Base-by-base conservation (phyloP, 1,140 invertebrate genomes). In the Pseudomyrmex sp. region DNA sequence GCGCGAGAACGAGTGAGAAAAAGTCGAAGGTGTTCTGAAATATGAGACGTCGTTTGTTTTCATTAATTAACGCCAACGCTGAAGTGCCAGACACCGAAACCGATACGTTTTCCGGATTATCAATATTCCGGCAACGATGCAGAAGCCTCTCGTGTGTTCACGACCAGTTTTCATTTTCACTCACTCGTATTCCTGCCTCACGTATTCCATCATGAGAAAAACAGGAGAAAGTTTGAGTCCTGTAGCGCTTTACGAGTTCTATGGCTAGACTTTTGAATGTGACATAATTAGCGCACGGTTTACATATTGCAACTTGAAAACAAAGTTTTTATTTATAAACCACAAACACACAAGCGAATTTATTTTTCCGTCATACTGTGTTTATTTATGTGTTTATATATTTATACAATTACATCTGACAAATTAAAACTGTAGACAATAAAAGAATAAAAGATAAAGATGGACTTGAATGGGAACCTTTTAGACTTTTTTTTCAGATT, bases 41-140 rank as follows among this genome's bases (percentile, higher is more conserved):
- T 90, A 91, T 87, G 72, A 89, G 76, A 70, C 84, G 75, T 86
- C 84, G 59, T 90, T 91, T 83, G 82, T 91, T 89, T 89, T 86
- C 85, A 88, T 89, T 89, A 86, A 86, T 59, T 63, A 74, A 56
- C 56, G 35, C 54, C 77, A 26, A 66, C 56, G 74, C 58, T 70
- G 52, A 48, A 69, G 23, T 74, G 79, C 15, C 72, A 87, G 44
- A 44, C 18, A 46, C 48, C 13, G 23, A 66, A 35, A 50, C 66
- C 66, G 50, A 87, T 87, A 87, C 68, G 50, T 74, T 85, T 48
- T 18, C 44, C 3, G 48, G 54, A 87, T 87, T 82, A 82, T 88
- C 75, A 74, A 86, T 86, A 77, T 84, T 80, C 76, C 26, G 63
- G 58, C 26, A 59, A 44, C 44, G 44, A 46, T 2, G 50, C 44